These are phyloP conservation scores for Aelia acuminata DNA, from an alignment of 2,888 invertebrate genomes.

Conservation along the genomic window DNA sequence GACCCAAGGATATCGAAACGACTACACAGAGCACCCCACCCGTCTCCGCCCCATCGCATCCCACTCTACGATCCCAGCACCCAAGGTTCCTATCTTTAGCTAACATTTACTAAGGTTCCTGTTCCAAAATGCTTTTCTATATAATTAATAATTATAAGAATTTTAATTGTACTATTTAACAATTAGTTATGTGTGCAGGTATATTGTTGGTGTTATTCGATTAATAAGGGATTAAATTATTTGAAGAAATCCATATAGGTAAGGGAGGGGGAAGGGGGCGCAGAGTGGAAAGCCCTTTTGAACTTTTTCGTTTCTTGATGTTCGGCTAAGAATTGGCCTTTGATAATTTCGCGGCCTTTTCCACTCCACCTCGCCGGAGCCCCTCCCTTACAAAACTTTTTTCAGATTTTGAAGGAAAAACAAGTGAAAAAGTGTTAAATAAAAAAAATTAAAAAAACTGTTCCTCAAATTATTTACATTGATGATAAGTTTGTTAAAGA, in stretches of 20 bases:
- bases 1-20: neutral
- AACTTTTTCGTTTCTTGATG: neutral
- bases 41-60: neutral
- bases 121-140: slow-evolving; percentile 69
- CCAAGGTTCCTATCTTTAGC: slow-evolving; percentile 70
- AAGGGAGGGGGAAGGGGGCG: slow-evolving; percentile 57
- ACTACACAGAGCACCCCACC: slow-evolving; percentile 43
- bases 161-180: slow-evolving; percentile 66
- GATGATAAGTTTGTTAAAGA: slow-evolving; percentile 54
- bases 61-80: slow-evolving; percentile 68
- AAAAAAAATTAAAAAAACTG: slow-evolving; percentile 53
- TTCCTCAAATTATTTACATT: slow-evolving; percentile 58
- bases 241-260: slow-evolving; percentile 51
- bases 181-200: slow-evolving; percentile 66
- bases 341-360: neutral
- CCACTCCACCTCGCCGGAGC: slow-evolving; percentile 51
- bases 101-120: slow-evolving; percentile 70
- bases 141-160: slow-evolving; percentile 66
- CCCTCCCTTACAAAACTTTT: slow-evolving; percentile 51
- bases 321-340: neutral
- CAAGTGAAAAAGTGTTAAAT: slow-evolving; percentile 53
- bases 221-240: slow-evolving; percentile 64
- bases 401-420: slow-evolving; percentile 53
- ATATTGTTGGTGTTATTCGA: slow-evolving; percentile 64
- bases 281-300: slow-evolving; percentile 15